Evolutionary conservation across 2,888 invertebrate species (phyloP), one percentile per base, ranked within the genome.

Genomic region (Petrophora chlorosata): DNA sequence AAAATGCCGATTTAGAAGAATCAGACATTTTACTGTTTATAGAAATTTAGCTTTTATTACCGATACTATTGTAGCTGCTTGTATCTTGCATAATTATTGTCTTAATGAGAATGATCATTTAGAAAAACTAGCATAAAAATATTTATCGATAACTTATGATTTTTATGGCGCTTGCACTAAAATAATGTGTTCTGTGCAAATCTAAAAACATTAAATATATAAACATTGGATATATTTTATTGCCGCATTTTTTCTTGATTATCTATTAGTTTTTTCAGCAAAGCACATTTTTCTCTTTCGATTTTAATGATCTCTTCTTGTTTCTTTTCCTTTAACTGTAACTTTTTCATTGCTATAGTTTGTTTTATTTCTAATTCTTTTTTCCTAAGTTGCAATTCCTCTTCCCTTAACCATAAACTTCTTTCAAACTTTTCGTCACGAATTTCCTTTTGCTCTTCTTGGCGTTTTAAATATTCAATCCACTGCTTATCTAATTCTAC

Each of bases 51-150:
- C 72, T 39, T 83, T 82, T 62, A 80, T 83, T 43, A 81, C 78
- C 42, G 82, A 83, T 44, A 73, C 79, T 47, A 64, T 80, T 59
- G 81, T 80, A 30, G 82, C 82, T 38, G 79, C 83, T 43, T 83
- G 83, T 57, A 78, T 83, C 53, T 67, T 83, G 52, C 82, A 83
- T 53, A 83, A 83, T 57, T 82, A 79, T 63, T 82, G 82, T 58
- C 59, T 80, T 9, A 62, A 65, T 63, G 82, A 82, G 69, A 76
- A 77, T 26, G 46, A 46, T 40, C 2, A 16, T 4, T 16, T 46
- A 13, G 10, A 38, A 36, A 15, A 28, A 15, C 9, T 16, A 8
- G 2, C 26, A 10, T 25, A 32, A 32, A 23, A 14, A 2, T 67
- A 34, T 62, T 44, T 47, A 16, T 15, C 36, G 35, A 10, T 13